Evolutionary conservation across 2,113 vertebrate species (phyloP), one percentile per base, ranked within the genome.

Genomic region (Sebastes fasciatus): DNA sequence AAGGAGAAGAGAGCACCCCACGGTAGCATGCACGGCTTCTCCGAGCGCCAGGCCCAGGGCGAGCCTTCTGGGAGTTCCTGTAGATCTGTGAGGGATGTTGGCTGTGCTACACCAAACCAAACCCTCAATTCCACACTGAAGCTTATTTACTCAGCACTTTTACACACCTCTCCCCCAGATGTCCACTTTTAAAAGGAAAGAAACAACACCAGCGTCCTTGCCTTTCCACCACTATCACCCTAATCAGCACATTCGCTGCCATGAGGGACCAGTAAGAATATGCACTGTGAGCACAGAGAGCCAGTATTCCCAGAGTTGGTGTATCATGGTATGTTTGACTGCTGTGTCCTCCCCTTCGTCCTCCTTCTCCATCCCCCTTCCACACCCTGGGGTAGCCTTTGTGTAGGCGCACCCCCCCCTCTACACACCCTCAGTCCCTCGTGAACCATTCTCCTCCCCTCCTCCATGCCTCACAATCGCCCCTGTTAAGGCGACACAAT

Each of bases 301-400:
- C 63, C 69, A 63, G 73, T 74, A 86, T 83, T 92, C 90, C 88
- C 91, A 74, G 69, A 82, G 89, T 88, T 83, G 68, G 74, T 49
- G 75, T 90, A 92, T 90, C 87, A 54, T 64, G 82, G 89, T 74
- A 89, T 84, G 86, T 90, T 80, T 84, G 83, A 90, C 90, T 91
- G 82, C 80, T 91, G 80, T 8, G 71, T 89, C 90, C 86, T 86
- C 87, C 75, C 48, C 65, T 78, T 77, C 86, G 58, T 89, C 76
- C 83, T 91, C 71, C 78, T 48, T 79, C 70, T 72, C 84, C 86
- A 78, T n/a, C 88, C 89, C 63, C 89, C 83, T 85, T 88, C 84
- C 86, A 93, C 91, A 91, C 93, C 90, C 92, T 81, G 52, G 93
- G 94, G 94, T 90, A 84, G 92, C 89, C 92, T 93, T 94, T 94